Evolutionary conservation across 1,140 invertebrate species (phyloP), one percentile per base, ranked within the genome.

Genomic region (Portunus trituberculatus): DNA sequence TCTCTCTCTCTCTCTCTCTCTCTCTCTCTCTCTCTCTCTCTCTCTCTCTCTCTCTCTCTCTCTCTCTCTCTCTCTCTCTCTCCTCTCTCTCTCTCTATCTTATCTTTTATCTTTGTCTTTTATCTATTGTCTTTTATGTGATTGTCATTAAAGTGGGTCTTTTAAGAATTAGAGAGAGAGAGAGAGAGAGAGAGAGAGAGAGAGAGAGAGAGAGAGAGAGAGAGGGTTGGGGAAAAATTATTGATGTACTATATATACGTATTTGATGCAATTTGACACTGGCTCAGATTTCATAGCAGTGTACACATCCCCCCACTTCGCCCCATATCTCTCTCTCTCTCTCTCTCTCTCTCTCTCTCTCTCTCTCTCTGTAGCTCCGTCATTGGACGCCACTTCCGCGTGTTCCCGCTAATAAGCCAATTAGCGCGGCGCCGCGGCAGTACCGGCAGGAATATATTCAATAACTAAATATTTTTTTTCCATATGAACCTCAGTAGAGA

Each of bases 11-110:
- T 92, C 91, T 92, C 67, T 83, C 91, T 83, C 76, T 83, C 91
- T 83, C 91, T 92, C 91, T 92, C 91, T 92, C 91, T 92, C 91
- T 92, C 91, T 92, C 91, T 83, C 52, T 83, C 32, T 83, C 91
- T 92, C 91, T 92, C 67, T 92, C 91, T 83, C 91, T 92, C 67
- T 92, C 91, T 93, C 67, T 83, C 76, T 45, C 91, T 93, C 76
- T 83, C 32, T 46, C 67, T 83, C 59, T 39, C 59, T 82, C 82
- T 86, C 83, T 86, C 92, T 28, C 45, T 48, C 28, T 46, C 31
- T 4, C 45, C 32, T 46, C 67, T 83, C 59, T 39, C 59, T 82
- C 82, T 86, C 83, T 86, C 92, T 28, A 39, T 48, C 28, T 46
- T 29, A 31, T 67, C 59, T 67, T 25, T 31, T 67, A 10, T 67